Evolutionary conservation across 1,140 invertebrate species (phyloP), one percentile per base, ranked within the genome.

Genomic region (Drosophila littoralis): DNA sequence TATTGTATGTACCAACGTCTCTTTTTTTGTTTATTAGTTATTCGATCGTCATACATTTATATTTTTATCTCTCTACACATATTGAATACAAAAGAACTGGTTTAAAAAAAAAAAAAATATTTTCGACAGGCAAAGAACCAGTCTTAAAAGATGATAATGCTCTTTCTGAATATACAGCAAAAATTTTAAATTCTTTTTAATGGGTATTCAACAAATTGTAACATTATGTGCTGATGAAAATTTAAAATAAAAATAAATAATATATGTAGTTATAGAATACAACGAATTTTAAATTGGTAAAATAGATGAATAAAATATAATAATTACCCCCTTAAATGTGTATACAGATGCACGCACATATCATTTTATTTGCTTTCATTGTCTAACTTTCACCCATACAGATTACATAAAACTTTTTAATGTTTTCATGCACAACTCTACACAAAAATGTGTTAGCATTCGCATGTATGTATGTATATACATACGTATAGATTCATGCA

Each of bases 311-410:
- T 32, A 28, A 10, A 57, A 7, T 7, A 38, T 4, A 22, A 22
- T 38, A 36, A 63, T 63, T 50, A 50, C n/a, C 57, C 35, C 22
- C 12, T 63, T 40, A 63, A 22, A 32, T n/a, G n/a, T 28, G 22
- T 33, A 32, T n/a, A n/a, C 32, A 12, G 9, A 43, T 6, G 13
- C n/a, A 42, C 1, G 7, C 55, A 58, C 15, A 43, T 45, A 32
- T 45, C 9, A 13, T n/a, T 17, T 40, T 10, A 22, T 58, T 40
- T 40, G 22, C 54, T 59, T 67, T 68, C 55, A 50, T 68, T 68
- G 17, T 51, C 40, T 35, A 17, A 59, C 65, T 68, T 68, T 68
- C 65, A 67, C 65, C 43, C 15, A 10, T 15, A 28, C 32, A 7
- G 10, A 42, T 35, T 43, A 40, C 28, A 33, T 9, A 58, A 66